These are phyloP conservation scores for Amphipyra berbera DNA, from an alignment of 2,888 invertebrate genomes.

Conservation along the genomic window DNA sequence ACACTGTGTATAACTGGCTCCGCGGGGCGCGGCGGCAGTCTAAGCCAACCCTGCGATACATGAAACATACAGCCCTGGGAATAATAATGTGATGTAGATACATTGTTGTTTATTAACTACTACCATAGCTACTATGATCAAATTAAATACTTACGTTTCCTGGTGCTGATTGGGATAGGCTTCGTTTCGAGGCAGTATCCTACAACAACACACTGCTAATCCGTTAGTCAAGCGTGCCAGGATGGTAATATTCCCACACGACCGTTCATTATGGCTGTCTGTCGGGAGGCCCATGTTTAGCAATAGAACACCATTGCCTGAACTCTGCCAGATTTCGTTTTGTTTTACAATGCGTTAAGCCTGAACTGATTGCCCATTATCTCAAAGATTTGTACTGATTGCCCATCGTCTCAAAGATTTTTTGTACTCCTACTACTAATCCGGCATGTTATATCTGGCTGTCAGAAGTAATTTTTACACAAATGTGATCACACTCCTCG, in stretches of 20 bases:
- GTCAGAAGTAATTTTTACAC: constrained; percentile 36
- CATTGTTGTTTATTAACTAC: too few species aligned
- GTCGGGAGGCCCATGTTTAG: not conserved
- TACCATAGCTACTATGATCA: too few species aligned
- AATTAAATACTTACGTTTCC: too few species aligned
- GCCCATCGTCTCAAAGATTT: not conserved
- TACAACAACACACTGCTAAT: constrained; percentile 1
- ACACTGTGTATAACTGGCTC: too few species aligned
- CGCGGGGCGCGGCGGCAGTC: too few species aligned
- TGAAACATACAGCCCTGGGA: too few species aligned
- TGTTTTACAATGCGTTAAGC: not conserved
- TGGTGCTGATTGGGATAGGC: too few species aligned
- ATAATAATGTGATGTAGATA: too few species aligned
- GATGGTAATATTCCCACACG: not conserved
- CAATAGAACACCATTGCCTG: not conserved
- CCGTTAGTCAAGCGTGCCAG: not conserved
- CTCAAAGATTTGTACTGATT: not conserved
- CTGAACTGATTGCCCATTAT: not conserved
- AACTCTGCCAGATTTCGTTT: not conserved
- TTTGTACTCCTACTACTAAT: not conserved
- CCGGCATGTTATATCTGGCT: too few species aligned
- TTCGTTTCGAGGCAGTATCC: too few species aligned
- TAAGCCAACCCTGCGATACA: too few species aligned
- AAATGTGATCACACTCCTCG: constrained; percentile 19
- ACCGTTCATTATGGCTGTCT: not conserved